Conservation (phyloP, 2,888 invertebrate species). For the Microplitis deprimator region DNA sequence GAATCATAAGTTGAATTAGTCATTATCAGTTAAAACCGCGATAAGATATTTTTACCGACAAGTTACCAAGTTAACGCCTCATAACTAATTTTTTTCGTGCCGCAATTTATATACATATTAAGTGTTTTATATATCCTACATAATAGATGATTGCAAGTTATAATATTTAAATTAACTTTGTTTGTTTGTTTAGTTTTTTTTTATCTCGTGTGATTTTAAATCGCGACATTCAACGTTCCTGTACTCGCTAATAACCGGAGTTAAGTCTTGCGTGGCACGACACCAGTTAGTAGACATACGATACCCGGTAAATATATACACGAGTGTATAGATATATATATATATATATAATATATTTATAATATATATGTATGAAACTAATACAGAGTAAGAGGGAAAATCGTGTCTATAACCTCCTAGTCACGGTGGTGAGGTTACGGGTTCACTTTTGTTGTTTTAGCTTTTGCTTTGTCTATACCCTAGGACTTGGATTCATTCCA, state of each 20-base stretch:
- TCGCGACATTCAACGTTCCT: constrained; percentile 22
- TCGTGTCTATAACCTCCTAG: constrained; percentile 34
- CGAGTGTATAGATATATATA: constrained; percentile 8
- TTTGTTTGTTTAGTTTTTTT: background rate
- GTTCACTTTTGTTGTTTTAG: constrained; percentile 16
- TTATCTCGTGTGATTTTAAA: constrained; percentile 23
- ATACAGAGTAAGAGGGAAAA: background rate
- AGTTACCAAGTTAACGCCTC: too few relatives aligned
- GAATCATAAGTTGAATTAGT: too few relatives aligned
- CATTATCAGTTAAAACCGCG: too few relatives aligned
- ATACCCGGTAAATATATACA: constrained; percentile 18
- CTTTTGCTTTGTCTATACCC: background rate
- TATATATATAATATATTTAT: constrained; percentile 27
- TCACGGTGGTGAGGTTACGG: constrained; percentile 5
- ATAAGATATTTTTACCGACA: too few relatives aligned
- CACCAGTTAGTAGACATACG: constrained; percentile 8
- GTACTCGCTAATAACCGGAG: constrained; percentile 26
- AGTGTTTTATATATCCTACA: too few relatives aligned
- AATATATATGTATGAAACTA: constrained; percentile 1
- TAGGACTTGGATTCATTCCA: background rate
- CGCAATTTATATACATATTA: too few relatives aligned
- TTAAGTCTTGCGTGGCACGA: constrained; percentile 35
- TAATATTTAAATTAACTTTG: too few relatives aligned
- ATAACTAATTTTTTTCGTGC: too few relatives aligned
- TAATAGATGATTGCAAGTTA: too few relatives aligned